These are phyloP conservation scores for Rhineura floridana DNA, from an alignment of 2,113 vertebrate species.

Conservation along the genomic window DNA sequence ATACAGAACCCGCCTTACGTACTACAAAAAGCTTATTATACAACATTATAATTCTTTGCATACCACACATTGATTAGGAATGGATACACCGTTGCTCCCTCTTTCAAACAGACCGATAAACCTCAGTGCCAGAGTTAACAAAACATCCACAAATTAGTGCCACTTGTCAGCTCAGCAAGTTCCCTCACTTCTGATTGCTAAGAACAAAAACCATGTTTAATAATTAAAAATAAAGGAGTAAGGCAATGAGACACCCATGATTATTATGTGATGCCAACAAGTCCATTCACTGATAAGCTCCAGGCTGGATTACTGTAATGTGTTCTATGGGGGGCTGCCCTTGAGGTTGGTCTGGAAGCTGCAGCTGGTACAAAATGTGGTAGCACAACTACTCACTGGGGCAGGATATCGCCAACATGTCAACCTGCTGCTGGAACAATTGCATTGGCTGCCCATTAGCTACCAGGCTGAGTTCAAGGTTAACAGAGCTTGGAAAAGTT, in stretches of 20 bases:
- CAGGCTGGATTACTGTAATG: no score
- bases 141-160: not conserved
- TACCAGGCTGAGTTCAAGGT: no score
- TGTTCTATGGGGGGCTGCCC: no score
- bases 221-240: not conserved
- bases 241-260: not conserved
- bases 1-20: constrained; percentile 34
- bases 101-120: constrained; percentile 37
- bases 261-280: not conserved
- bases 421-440: no score
- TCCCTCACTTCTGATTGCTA: not conserved
- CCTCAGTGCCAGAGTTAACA: not conserved
- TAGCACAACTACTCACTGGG: no score
- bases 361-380: no score
- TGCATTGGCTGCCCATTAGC: no score
- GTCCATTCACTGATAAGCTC: no score
- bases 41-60: constrained; percentile 48
- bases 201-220: not conserved
- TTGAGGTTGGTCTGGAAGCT: no score
- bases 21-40: constrained; percentile 54
- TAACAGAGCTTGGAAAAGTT: no score
- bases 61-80: not conserved
- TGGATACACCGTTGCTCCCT: not conserved
- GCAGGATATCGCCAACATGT: no score
- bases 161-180: not conserved